Conservation (phyloP, 2,797 vertebrate genomes). For the Esox masquinongy region DNA sequence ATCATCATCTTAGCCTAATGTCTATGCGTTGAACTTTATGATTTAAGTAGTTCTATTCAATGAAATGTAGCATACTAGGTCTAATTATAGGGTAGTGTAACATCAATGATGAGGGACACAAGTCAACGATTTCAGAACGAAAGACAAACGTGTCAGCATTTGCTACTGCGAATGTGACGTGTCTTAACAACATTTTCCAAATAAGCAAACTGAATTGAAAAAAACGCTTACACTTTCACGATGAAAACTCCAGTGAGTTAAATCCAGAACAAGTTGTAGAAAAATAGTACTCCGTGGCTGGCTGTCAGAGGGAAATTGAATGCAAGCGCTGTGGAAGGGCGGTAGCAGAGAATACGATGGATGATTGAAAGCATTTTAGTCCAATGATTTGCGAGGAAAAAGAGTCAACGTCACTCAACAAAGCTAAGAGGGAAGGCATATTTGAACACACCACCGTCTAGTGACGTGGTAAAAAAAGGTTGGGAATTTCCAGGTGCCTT, state of each 20-base stretch:
- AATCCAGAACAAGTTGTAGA: background rate
- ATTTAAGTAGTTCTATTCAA: too few species aligned
- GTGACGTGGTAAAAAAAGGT: background rate
- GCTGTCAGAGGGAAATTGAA: conserved; percentile 10
- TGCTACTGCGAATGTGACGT: background rate
- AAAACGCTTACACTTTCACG: conserved; percentile 51
- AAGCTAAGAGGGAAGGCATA: background rate
- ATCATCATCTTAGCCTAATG: too few species aligned
- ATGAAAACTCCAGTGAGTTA: conserved; percentile 49
- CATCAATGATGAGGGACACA: background rate
- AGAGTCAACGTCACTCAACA: background rate
- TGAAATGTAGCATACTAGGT: too few species aligned
- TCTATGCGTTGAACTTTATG: too few species aligned
- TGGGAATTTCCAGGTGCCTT: background rate
- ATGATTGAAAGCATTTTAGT: conserved; percentile 5
- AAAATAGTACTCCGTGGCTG: conserved; percentile 17
- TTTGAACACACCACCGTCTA: background rate
- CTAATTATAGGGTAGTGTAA: background rate
- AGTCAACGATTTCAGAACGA: conserved; percentile 34
- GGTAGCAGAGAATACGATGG: conserved; percentile 1
- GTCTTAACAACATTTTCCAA: background rate
- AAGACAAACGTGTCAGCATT: background rate
- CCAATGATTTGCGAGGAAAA: conserved; percentile 42
- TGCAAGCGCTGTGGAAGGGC: conserved; percentile 33
- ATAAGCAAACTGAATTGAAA: background rate